Evolutionary conservation across 2,797 vertebrate genomes (phyloP).

Genomic region (Sarcoramphus papa): DNA sequence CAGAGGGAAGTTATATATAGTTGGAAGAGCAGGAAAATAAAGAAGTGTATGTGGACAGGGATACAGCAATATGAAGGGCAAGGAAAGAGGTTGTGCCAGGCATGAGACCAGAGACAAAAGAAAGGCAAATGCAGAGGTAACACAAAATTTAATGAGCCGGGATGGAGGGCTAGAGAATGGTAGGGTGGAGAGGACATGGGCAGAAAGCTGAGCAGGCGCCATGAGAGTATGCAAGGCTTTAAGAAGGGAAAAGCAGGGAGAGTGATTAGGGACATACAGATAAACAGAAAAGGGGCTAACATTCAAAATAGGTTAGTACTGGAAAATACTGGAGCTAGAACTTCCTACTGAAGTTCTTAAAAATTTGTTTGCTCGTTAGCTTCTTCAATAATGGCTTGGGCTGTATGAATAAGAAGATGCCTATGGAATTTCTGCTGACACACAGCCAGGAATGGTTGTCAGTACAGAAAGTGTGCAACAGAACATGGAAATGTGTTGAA

Average conservation of each 20-base stretch:
- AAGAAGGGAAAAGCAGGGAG: not conserved
- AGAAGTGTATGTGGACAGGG: not conserved
- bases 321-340: not conserved
- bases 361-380: not conserved
- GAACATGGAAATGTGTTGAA: not conserved
- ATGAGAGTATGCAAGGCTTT: not conserved
- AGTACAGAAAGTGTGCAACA: not conserved
- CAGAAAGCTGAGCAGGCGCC: not conserved
- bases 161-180: not conserved
- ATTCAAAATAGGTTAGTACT: not conserved
- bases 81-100: not conserved
- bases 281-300: not conserved
- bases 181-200: not conserved
- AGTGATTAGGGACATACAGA: not conserved
- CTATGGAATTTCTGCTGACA: not conserved
- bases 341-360: not conserved
- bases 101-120: not conserved
- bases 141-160: not conserved
- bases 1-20: not conserved
- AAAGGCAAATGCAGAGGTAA: not conserved
- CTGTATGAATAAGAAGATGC: not conserved
- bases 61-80: not conserved
- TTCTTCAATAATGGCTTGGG: not conserved
- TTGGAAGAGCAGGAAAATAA: not conserved
- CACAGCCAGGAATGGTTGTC: not conserved